Percentiles rank a stretch among this genome's conserved stretches.
Conservation (phyloP, 2,888 invertebrate species). For the Podotricha telesiphe region DNA sequence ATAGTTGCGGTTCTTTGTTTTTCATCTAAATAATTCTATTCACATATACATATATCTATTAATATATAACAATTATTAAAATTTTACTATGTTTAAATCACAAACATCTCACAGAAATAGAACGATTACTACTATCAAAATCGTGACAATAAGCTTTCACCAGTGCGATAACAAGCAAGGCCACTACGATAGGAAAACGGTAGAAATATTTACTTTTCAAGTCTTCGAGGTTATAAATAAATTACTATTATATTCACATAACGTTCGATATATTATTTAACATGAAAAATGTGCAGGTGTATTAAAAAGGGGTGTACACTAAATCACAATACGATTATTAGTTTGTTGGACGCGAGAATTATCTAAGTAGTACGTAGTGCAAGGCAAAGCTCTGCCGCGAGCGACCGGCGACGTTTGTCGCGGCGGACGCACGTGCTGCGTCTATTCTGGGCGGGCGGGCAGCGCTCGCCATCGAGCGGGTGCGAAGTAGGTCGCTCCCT, state of each 20-base stretch:
- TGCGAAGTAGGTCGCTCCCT: conserved; percentile 74
- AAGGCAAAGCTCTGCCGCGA: conserved; percentile 46
- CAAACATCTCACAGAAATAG: conserved; percentile 44
- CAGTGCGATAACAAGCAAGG: conserved; percentile 68
- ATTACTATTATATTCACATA: conserved; percentile 47
- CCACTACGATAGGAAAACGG: conserved; percentile 64
- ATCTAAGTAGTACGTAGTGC: conserved; percentile 35
- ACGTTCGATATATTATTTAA: conserved; percentile 45
- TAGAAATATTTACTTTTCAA: conserved; percentile 61
- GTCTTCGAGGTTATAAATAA: conserved; percentile 60
- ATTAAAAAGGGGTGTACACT: conserved; percentile 31
- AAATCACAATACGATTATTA: conserved; percentile 47
- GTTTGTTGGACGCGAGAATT: conserved; percentile 39
- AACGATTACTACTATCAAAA: conserved; percentile 45
- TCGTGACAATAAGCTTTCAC: conserved; percentile 58
- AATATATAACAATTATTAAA: conserved; percentile 45
- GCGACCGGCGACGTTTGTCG: conserved; percentile 64
- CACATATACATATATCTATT: conserved; percentile 48
- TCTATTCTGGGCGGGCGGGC: conserved; percentile 77
- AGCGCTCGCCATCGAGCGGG: conserved; percentile 67
- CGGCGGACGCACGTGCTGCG: conserved; percentile 80
- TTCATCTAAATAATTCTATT: conserved; percentile 30
- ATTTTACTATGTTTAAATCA: conserved; percentile 35
- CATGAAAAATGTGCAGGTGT: conserved; percentile 33
- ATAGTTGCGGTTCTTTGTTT: conserved; percentile 57